phyloP scores from a whole-genome alignment of 2,113 vertebrate genomes.

The Columba janthina region DNA sequence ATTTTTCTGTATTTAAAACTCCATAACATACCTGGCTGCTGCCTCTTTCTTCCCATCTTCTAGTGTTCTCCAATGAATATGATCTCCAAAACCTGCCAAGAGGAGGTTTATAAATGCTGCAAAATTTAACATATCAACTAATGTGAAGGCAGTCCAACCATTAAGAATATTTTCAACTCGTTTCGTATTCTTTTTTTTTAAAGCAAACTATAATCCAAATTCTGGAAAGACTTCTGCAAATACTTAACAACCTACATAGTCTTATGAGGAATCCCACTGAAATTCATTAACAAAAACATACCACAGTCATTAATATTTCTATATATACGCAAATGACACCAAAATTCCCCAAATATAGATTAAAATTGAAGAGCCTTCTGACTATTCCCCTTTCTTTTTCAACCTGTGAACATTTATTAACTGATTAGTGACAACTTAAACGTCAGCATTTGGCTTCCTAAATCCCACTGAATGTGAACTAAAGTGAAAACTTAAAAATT shows the following conservation, averaged over 20 bases:
- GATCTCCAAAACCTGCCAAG: constrained; percentile 91
- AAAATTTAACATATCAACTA: not conserved
- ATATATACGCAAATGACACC: not conserved
- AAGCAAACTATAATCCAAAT: not conserved
- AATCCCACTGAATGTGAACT: not conserved
- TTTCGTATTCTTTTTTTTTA: not conserved
- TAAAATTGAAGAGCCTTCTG: not conserved
- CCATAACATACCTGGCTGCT: constrained; percentile 86
- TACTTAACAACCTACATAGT: not conserved
- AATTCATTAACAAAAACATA: constrained; percentile 31
- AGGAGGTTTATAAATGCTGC: constrained; percentile 42
- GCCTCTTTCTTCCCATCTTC: constrained; percentile 97
- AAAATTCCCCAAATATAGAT: not conserved
- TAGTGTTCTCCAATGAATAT: constrained; percentile 94
- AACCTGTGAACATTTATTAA: not conserved
- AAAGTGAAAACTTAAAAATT: not conserved
- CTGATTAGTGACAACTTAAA: not conserved
- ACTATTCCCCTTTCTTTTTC: not conserved
- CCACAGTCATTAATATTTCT: not conserved
- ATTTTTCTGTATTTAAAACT: not conserved
- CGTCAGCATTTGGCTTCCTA: not conserved
- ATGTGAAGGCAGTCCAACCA: not conserved
- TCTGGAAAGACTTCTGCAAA: not conserved
- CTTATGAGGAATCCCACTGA: not conserved
- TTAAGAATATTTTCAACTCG: not conserved